Percentiles rank a stretch among this genome's conserved stretches.
Evolutionary conservation across 2,113 vertebrate species (phyloP).

Genomic region (Corythaeola cristata): DNA sequence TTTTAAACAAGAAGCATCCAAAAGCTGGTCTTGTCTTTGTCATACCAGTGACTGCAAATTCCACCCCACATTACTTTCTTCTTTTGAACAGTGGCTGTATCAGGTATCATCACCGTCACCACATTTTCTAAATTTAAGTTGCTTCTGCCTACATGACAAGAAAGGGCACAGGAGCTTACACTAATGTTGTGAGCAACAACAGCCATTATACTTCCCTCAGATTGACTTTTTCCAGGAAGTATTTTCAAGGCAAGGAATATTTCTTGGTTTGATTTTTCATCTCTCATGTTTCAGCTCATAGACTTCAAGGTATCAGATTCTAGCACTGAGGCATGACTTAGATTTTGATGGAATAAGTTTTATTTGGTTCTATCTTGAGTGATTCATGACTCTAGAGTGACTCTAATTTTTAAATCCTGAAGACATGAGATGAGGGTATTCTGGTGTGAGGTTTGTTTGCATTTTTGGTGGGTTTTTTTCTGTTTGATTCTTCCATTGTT

Average conservation of each 20-base stretch:
- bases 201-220: neutral
- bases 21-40: neutral
- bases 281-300: neutral
- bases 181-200: neutral
- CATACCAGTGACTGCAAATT: neutral
- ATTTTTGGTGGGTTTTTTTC: neutral
- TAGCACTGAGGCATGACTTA: neutral
- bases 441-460: neutral
- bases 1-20: neutral
- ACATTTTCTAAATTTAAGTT: neutral
- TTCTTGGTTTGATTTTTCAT: neutral
- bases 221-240: neutral
- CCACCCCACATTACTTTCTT: neutral
- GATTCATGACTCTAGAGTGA: neutral
- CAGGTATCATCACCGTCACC: neutral
- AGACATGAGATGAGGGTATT: neutral
- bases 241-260: neutral
- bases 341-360: neutral
- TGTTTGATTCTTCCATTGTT: neutral
- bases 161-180: neutral
- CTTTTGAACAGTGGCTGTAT: neutral
- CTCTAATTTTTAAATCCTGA: neutral
- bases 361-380: neutral
- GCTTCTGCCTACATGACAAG: neutral
- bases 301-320: neutral